phyloP scores from a whole-genome alignment of 1,140 invertebrate genomes.

The Dolichoris vasculosae region DNA sequence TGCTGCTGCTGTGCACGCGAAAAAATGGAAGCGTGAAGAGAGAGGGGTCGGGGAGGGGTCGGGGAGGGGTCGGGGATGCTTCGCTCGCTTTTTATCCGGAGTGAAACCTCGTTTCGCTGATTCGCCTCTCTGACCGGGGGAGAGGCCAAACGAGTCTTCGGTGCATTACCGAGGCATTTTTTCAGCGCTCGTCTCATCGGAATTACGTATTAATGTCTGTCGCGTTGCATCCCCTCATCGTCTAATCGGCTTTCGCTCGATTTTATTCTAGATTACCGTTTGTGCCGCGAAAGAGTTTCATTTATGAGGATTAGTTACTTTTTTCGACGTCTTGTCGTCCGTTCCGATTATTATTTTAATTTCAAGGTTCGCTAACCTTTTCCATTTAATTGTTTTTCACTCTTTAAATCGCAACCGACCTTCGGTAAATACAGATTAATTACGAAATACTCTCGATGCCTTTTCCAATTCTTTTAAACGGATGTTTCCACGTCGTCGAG shows the following conservation, averaged over 20 bases:
- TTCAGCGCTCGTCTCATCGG: not conserved
- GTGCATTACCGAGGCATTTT: not conserved
- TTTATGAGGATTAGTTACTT: not conserved
- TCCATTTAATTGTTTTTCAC: not conserved
- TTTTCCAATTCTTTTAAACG: not conserved
- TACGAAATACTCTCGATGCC: not conserved
- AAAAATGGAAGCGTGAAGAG: constrained; percentile 22
- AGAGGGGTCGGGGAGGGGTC: not conserved
- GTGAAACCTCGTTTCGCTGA: constrained; percentile 38
- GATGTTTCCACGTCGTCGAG: not conserved
- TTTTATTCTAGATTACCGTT: constrained; percentile 9
- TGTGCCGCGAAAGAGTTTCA: not conserved
- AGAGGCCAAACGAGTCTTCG: not conserved
- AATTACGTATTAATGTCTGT: constrained; percentile 30
- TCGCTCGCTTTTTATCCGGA: not conserved
- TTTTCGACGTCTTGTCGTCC: not conserved
- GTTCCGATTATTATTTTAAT: not conserved
- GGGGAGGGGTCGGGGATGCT: not conserved
- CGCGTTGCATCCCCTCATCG: not conserved
- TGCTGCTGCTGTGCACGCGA: constrained; percentile 37
- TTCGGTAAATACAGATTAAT: not conserved
- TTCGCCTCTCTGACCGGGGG: not conserved
- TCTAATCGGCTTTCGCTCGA: constrained; percentile 32
- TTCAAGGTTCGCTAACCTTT: not conserved
- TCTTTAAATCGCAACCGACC: not conserved